These are phyloP conservation scores for Plutomurus gul DNA, from an alignment of 1,140 invertebrate genomes.

Conservation along the genomic window DNA sequence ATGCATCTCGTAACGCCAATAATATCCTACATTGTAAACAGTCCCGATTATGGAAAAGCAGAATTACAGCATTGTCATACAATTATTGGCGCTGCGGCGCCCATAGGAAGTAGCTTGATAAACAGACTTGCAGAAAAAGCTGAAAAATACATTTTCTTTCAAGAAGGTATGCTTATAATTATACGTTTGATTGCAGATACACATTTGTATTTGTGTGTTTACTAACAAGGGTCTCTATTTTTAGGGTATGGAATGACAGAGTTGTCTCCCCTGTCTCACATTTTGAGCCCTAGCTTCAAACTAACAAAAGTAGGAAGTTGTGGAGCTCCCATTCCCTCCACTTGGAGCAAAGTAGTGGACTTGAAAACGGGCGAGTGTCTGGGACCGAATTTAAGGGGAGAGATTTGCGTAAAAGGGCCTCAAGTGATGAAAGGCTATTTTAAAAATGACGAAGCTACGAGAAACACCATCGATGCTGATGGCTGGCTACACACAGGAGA, in stretches of 20 bases:
- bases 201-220: neutral
- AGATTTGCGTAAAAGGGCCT: slow-evolving; percentile 56
- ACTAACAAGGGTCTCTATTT: slow-evolving; percentile 61
- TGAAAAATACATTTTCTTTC: slow-evolving; percentile 33
- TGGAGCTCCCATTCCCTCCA: slow-evolving; percentile 68
- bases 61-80: slow-evolving; percentile 63
- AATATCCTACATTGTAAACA: slow-evolving; percentile 71
- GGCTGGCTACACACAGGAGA: slow-evolving; percentile 71
- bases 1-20: slow-evolving; percentile 61
- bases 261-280: slow-evolving; percentile 24
- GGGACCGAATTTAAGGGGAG: slow-evolving; percentile 55
- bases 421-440: slow-evolving; percentile 55
- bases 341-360: slow-evolving; percentile 68
- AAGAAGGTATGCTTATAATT: slow-evolving; percentile 11
- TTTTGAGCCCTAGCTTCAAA: slow-evolving; percentile 25
- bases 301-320: slow-evolving; percentile 68
- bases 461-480: slow-evolving; percentile 74
- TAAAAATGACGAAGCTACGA: slow-evolving; percentile 63
- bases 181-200: neutral
- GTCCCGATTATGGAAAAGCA: slow-evolving; percentile 64
- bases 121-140: slow-evolving; percentile 38
- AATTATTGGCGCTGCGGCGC: slow-evolving; percentile 63
- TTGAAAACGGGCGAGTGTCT: slow-evolving; percentile 53
- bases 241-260: slow-evolving; percentile 61
- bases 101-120: slow-evolving; percentile 36